Evolutionary conservation across 2,797 vertebrate genomes (phyloP).

Genomic region (Ibycter americanus): DNA sequence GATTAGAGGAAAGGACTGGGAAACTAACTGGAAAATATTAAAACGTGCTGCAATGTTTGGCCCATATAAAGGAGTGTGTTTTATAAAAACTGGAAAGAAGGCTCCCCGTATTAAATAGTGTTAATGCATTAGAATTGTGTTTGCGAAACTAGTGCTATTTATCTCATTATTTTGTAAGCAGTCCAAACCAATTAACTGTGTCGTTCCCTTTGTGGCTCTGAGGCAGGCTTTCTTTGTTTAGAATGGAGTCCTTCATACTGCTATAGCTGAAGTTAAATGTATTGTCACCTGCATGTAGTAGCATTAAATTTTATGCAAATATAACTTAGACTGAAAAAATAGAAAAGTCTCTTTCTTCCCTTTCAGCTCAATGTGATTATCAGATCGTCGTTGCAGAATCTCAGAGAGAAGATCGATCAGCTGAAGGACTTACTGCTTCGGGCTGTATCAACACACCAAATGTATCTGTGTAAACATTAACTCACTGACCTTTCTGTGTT

Average conservation of each 20-base stretch:
- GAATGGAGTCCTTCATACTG: background rate
- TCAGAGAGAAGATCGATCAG: conserved; percentile 87
- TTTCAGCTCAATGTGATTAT: conserved; percentile 89
- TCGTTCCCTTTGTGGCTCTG: background rate
- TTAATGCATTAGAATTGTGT: background rate
- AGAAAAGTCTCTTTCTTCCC: background rate
- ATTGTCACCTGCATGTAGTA: background rate
- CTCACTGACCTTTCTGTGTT: background rate
- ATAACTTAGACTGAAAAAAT: no score
- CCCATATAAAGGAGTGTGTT: background rate
- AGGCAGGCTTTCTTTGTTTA: background rate
- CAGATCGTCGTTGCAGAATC: conserved; percentile 86
- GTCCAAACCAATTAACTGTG: background rate
- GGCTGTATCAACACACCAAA: conserved; percentile 83
- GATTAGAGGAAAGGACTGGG: background rate
- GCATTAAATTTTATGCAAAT: fast-evolving
- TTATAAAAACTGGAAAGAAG: background rate
- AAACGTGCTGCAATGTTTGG: background rate
- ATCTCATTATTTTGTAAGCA: background rate
- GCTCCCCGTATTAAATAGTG: background rate
- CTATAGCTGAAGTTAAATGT: background rate
- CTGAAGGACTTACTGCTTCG: conserved; percentile 88
- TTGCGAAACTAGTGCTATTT: background rate
- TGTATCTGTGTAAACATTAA: conserved; percentile 84
- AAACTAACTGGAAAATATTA: background rate